These are phyloP conservation scores for Mactromeris polynyma DNA, from an alignment of 2,888 invertebrate species.

Conservation along the genomic window DNA sequence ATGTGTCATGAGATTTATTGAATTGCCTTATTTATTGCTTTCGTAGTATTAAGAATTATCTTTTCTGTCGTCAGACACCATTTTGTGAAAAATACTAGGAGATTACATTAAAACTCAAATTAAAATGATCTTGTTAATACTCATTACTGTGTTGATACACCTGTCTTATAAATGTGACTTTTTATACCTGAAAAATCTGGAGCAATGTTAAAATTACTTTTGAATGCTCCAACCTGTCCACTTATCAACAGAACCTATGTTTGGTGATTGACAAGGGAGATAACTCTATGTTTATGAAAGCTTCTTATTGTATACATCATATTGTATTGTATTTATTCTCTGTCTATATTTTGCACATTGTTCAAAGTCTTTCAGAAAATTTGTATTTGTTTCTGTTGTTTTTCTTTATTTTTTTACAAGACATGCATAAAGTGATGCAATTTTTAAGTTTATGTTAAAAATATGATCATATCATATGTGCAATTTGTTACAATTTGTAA, in stretches of 20 bases:
- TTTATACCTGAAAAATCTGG: background rate
- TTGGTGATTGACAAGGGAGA: background rate
- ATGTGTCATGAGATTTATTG: background rate
- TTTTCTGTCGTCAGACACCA: background rate
- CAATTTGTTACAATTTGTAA: no score
- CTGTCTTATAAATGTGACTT: background rate
- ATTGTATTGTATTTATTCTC: background rate
- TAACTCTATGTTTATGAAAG: background rate
- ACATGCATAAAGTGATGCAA: background rate
- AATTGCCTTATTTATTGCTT: background rate
- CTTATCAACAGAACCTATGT: background rate
- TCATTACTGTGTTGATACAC: background rate
- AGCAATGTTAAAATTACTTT: background rate
- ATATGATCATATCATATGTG: no score
- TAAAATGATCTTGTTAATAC: background rate
- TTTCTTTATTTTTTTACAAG: background rate
- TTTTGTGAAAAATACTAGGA: background rate
- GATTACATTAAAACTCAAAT: background rate
- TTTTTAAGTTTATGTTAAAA: background rate
- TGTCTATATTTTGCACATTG: constrained; percentile 1
- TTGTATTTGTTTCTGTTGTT: background rate
- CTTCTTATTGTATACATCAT: background rate
- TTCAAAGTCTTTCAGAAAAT: constrained; percentile 16
- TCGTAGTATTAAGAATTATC: background rate
- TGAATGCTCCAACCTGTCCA: background rate